A percentile compares a stretch with the other conserved stretches of the same genome.
phyloP scores from a whole-genome alignment of 2,797 vertebrate species.

The Geotrypetes seraphini region DNA sequence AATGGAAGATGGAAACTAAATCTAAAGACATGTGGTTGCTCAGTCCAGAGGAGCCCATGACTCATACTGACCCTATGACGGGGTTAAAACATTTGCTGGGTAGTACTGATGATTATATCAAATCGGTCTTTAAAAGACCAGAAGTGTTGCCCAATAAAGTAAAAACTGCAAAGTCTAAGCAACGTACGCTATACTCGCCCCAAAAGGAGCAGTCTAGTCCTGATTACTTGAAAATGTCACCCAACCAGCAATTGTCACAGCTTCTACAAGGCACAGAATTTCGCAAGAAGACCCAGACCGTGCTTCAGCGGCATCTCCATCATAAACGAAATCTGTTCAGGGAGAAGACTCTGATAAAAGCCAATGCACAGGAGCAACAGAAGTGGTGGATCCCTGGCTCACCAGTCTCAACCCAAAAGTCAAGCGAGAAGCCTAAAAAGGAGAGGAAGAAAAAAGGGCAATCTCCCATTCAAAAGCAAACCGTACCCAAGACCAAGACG shows the following conservation, averaged over 20 bases:
- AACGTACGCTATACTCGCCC: not conserved
- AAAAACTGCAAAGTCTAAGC: slow-evolving; percentile 7
- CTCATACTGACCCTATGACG: slow-evolving; percentile 76
- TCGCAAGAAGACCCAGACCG: slow-evolving; percentile 83
- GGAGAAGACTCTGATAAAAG: slow-evolving; percentile 42
- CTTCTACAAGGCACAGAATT: slow-evolving; percentile 38
- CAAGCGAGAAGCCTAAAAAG: slow-evolving; percentile 73
- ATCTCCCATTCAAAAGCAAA: slow-evolving; percentile 53
- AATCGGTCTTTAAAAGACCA: slow-evolving; percentile 69
- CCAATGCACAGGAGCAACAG: slow-evolving; percentile 56
- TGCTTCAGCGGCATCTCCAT: slow-evolving; percentile 91
- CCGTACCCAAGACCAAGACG: slow-evolving; percentile 44
- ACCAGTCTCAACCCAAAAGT: slow-evolving; percentile 45
- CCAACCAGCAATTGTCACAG: slow-evolving; percentile 37
- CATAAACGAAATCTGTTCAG: slow-evolving; percentile 90
- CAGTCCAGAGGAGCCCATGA: slow-evolving; percentile 36
- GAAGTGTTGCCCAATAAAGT: slow-evolving; percentile 30
- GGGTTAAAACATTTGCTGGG: slow-evolving; percentile 88
- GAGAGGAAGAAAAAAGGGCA: slow-evolving; percentile 74
- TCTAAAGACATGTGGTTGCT: slow-evolving; percentile 43
- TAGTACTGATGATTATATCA: slow-evolving; percentile 68
- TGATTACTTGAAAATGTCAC: not conserved
- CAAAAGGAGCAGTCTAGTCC: slow-evolving; percentile 2
- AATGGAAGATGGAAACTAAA: slow-evolving; percentile 13
- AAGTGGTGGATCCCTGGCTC: slow-evolving; percentile 62